A percentile compares a stretch with the other conserved stretches of the same genome.
phyloP scores from a whole-genome alignment of 2,797 vertebrate species.

The Denticeps clupeoides region DNA sequence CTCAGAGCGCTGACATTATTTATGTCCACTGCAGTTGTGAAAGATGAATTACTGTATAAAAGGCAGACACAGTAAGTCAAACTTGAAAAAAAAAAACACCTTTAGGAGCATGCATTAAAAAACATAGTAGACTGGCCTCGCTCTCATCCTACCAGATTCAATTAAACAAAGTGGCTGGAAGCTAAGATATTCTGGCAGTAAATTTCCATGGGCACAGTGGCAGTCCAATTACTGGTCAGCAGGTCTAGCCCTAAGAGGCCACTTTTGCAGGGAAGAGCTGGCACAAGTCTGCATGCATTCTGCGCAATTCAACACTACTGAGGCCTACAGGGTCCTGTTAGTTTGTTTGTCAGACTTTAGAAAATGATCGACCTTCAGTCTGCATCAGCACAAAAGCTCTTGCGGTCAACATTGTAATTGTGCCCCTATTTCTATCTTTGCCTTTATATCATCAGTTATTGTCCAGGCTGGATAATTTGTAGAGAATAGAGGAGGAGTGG shows the following conservation, averaged over 20 bases:
- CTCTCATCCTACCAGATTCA: not conserved
- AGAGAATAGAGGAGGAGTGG: too few species aligned
- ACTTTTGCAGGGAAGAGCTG: slow-evolving; percentile 2
- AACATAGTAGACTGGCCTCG: not conserved
- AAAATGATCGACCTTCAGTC: slow-evolving; percentile 1
- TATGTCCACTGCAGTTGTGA: too few species aligned
- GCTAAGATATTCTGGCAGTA: slow-evolving; percentile 25
- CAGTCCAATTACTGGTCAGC: slow-evolving; percentile 28
- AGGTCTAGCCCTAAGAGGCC: slow-evolving; percentile 11
- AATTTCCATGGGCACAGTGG: slow-evolving; percentile 17
- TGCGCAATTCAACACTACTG: slow-evolving; percentile 15
- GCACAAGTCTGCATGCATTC: slow-evolving; percentile 1
- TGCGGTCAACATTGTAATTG: too few species aligned
- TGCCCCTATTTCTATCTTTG: too few species aligned
- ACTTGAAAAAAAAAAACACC: not conserved
- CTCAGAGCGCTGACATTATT: too few species aligned
- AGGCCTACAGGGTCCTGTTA: not conserved
- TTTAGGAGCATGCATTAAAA: not conserved
- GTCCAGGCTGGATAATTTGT: too few species aligned
- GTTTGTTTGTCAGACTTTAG: not conserved
- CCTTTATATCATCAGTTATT: too few species aligned
- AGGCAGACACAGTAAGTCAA: too few species aligned
- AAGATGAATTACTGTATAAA: too few species aligned
- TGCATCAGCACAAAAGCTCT: slow-evolving; percentile 15
- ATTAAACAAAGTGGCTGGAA: slow-evolving; percentile 24